Base-by-base conservation (phyloP, 1,140 invertebrate genomes). In the Drosophila tropicalis region DNA sequence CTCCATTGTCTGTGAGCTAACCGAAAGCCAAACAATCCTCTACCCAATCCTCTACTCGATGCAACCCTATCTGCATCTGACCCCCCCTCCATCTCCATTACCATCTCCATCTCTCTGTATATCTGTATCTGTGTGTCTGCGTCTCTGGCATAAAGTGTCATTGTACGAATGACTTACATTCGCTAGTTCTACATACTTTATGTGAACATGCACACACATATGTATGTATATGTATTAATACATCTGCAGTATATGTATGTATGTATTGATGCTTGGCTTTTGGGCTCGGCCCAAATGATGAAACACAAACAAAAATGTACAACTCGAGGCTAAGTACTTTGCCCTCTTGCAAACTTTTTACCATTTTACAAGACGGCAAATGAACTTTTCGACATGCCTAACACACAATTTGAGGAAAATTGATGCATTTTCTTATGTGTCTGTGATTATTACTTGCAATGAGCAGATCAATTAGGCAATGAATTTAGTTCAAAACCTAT, bases 151-250 rank as follows among this genome's bases (percentile, higher is more conserved):
- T 67, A 65, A 75, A 75, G 72, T 83, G 80, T 87, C 84, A 89
- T 89, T 84, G 84, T 81, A 81, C 80, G 77, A 83, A 81, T 86
- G 82, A 80, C 80, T 83, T 87, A 77, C 76, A 86, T 86, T 70
- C 78, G 40, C 67, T 57, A 68, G 68, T 67, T 64, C 44, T 39
- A 67, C 61, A 76, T 63, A 70, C 58, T 76, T 76, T 44, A 65
- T 44, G 36, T 72, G 22, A 25, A 25, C 34, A 34, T 40, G 29
- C 29, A 32, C 15, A 15, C 29, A 60, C 61, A 67, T 67, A 73
- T 60, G 67, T 41, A 47, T 32, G 54, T 64, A 67, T 67, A 73
- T 60, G 67, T 41, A 47, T 32, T 57, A 54, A 76, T 39, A 56
- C 1, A 22, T 13, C 32, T 32, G 60, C 25, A 40, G 62, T 40